Evolutionary conservation across 2,888 invertebrate genomes (phyloP).

Genomic region (Rhingia rostrata): DNA sequence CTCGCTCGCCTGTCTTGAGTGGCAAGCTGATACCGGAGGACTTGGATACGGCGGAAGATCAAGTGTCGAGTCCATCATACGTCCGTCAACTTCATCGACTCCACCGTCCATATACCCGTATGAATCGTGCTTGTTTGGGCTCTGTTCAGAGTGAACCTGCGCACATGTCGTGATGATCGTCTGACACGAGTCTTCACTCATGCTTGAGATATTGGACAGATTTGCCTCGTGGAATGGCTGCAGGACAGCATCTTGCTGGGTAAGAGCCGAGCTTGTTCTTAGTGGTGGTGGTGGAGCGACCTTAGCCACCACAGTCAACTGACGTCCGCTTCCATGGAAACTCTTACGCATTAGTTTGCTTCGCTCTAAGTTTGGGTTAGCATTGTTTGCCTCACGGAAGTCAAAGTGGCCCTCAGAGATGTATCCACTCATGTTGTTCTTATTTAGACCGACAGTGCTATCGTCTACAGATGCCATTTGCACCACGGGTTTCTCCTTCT

Average conservation of each 20-base stretch:
- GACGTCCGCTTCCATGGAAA: constrained; percentile 93
- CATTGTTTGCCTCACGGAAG: constrained; percentile 85
- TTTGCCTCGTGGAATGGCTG: constrained; percentile 82
- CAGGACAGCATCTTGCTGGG: constrained; percentile 80
- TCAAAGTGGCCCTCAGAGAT: constrained; percentile 94
- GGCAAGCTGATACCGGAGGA: constrained; percentile 89
- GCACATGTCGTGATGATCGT: constrained; percentile 91
- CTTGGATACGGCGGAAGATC: constrained; percentile 92
- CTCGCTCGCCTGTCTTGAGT: constrained; percentile 93
- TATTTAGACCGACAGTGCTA: constrained; percentile 88
- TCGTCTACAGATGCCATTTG: constrained; percentile 87
- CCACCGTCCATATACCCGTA: constrained; percentile 83
- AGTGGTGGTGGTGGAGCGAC: constrained; percentile 94
- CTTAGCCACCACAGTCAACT: constrained; percentile 91
- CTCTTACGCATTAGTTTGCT: constrained; percentile 95
- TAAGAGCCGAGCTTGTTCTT: constrained; percentile 92
- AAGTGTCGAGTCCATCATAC: constrained; percentile 79
- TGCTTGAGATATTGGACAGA: constrained; percentile 81
- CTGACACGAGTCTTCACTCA: constrained; percentile 84
- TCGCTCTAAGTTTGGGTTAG: constrained; percentile 92
- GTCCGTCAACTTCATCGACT: constrained; percentile 87
- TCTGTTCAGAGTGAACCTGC: constrained; percentile 93
- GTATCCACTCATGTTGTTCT: constrained; percentile 88
- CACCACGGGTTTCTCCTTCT: constrained; percentile 81
- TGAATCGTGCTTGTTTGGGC: constrained; percentile 85